These are phyloP conservation scores for Mus musculus DNA, from an alignment of 2,113 vertebrate genomes.

Conservation along the genomic window GRCm39 chr3:142535001-142535500, in stretches of 20 bases:
- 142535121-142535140: constrained; percentile 69
- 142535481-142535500: not conserved
- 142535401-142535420: not conserved
- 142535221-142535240: constrained; percentile 12
- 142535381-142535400: not conserved
- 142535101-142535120: constrained; percentile 53
- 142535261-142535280: constrained; percentile 28
- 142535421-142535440: not conserved
- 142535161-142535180: constrained; percentile 45
- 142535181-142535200: constrained; percentile 30
- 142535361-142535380: not conserved
- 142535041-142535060: constrained; percentile 98
- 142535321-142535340: not conserved
- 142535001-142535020: constrained; percentile 98
- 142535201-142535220: constrained; percentile 35
- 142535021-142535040: constrained; percentile 99
- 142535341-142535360: not conserved
- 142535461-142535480: not conserved
- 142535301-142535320: not conserved
- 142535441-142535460: not conserved
- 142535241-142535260: not conserved
- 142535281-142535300: constrained; percentile 50
- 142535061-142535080: constrained; percentile 98
- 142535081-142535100: constrained; percentile 93
- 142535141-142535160: constrained; percentile 48